Base-by-base conservation (phyloP, 2,113 vertebrate genomes). In the Trochalopteron elliotii region DNA sequence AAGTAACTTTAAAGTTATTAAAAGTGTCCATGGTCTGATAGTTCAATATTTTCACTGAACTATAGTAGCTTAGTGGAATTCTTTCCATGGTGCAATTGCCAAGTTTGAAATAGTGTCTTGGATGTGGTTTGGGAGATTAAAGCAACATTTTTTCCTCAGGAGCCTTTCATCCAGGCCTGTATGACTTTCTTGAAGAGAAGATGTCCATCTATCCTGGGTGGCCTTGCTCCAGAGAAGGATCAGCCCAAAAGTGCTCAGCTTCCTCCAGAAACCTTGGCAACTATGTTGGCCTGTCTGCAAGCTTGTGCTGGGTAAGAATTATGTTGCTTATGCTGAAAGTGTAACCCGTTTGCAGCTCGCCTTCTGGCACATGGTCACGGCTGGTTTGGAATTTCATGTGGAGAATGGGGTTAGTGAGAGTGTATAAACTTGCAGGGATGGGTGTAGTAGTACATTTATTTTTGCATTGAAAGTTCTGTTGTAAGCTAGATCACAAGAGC, bases 181-280 rank as follows among this genome's bases (percentile, higher is more conserved):
- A 99, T 99, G 97, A 99, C 99, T 68, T 99, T 99, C 97, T 98
- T 99, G 94, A 99, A 99, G 97, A 98, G 99, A 95, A 99, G 99
- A 81, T 99, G 99, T 95, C 99, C 99, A 77, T 99, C 99, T 93
- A 99, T 99, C 79, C 98, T 99, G 98, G 99, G 99, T 53, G 99
- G 99, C 94, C 98, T 99, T 97, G 99, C 99, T 75, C 99, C 99
- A 78, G 99, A 99, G 87, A 99, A 99, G 97, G 99, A 99, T 96
- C 99, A 99, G 89, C 99, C 99, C 72, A 99, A 99, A 98, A 99
- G 99, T 92, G 99, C 99, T 94, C 99, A 99, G 83, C 98, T 99
- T 89, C 99, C 99, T 93, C 99, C 99, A 44, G 99, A 99, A 97
- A 99, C 99, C 19, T 97, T 99, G 96, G 99, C 99, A 0, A 99